phyloP scores from a whole-genome alignment of 2,113 vertebrate species.

The Protobothrops mucrosquamatus region DNA sequence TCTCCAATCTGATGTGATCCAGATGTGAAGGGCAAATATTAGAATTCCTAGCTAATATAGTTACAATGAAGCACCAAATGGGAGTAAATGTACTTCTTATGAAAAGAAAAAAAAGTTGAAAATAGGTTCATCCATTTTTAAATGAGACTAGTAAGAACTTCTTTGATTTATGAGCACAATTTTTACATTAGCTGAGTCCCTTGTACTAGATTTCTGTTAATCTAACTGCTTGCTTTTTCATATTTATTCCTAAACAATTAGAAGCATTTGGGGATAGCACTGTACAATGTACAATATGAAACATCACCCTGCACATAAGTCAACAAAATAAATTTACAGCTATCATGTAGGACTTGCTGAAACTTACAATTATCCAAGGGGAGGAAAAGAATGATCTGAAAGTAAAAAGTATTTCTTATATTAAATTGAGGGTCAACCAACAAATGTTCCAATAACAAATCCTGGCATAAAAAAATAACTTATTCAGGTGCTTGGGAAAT shows the following conservation, averaged over 20 bases:
- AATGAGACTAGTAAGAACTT: background rate
- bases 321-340: slow-evolving; percentile 20
- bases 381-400: background rate
- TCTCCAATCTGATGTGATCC: background rate
- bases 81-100: background rate
- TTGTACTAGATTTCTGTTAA: background rate
- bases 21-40: background rate
- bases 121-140: background rate
- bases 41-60: background rate
- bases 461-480: background rate
- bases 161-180: background rate
- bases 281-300: background rate
- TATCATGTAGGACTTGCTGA: background rate
- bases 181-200: background rate
- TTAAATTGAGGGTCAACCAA: background rate
- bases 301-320: background rate
- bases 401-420: background rate
- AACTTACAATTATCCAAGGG: slow-evolving; percentile 1
- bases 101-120: background rate
- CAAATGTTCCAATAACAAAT: background rate
- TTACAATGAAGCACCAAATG: background rate
- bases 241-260: background rate
- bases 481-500: background rate
- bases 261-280: background rate
- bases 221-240: slow-evolving; percentile 1